phyloP scores from a whole-genome alignment of 1,140 invertebrate genomes.

The Caligus rogercresseyi region DNA sequence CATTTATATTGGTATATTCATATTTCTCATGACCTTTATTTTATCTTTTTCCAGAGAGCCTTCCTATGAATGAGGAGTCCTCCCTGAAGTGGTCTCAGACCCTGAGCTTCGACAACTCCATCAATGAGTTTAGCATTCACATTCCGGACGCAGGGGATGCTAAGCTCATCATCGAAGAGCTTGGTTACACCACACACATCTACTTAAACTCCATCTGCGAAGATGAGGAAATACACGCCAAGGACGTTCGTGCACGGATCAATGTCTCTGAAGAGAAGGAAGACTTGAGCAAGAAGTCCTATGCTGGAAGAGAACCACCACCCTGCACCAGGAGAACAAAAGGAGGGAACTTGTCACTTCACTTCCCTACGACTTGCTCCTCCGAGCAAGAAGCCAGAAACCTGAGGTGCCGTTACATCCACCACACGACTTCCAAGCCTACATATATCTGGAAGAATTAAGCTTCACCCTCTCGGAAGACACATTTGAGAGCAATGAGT shows the following conservation, averaged over 20 bases:
- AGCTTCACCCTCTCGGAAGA: constrained; percentile 11
- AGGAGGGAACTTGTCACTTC: too few relatives aligned
- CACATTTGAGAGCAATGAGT: neutral
- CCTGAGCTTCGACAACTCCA: neutral
- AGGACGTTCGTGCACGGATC: constrained; percentile 44
- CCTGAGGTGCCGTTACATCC: too few relatives aligned
- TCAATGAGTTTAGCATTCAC: constrained; percentile 29
- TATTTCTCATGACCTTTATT: too few relatives aligned
- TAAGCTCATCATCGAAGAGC: constrained; percentile 42
- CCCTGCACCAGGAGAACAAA: neutral
- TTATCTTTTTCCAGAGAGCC: neutral
- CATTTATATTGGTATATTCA: too few relatives aligned
- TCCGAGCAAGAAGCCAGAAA: too few relatives aligned
- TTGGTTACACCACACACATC: constrained; percentile 38
- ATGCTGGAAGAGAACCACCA: neutral
- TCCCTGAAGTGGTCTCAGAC: constrained; percentile 30
- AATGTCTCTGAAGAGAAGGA: constrained; percentile 22
- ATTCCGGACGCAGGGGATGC: constrained; percentile 47
- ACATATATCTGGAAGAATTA: constrained; percentile 1
- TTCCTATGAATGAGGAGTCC: neutral
- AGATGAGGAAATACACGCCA: constrained; percentile 47
- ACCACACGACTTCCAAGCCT: constrained; percentile 15
- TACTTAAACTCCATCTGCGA: constrained; percentile 43
- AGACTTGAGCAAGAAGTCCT: too few relatives aligned
- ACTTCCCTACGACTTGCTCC: neutral